A percentile compares a stretch with the other conserved stretches of the same genome.
These are phyloP conservation scores for Columba guinea DNA, from an alignment of 2,797 vertebrate genomes.

Conservation along the genomic window DNA sequence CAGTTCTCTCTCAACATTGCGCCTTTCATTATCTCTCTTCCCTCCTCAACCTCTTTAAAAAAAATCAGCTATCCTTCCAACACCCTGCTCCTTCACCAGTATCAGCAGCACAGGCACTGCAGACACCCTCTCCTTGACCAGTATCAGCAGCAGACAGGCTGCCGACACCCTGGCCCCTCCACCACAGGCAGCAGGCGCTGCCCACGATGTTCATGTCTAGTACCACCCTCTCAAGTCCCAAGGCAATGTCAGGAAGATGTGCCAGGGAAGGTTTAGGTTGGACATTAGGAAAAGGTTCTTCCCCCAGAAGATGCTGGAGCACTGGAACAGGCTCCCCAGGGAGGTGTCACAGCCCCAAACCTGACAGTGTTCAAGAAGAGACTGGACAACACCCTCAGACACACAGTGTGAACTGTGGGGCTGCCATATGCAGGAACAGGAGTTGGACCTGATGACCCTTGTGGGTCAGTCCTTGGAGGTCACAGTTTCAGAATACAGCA, in stretches of 20 bases:
- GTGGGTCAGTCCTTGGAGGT: neutral
- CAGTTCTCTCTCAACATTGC: neutral
- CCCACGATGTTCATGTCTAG: rapidly evolving
- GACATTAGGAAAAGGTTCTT: too few relatives aligned
- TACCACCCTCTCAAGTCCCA: neutral
- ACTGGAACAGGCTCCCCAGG: too few relatives aligned
- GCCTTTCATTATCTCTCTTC: neutral
- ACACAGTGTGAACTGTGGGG: too few relatives aligned
- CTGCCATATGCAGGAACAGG: too few relatives aligned
- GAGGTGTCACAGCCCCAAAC: too few relatives aligned
- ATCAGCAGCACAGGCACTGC: neutral
- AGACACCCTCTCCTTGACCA: neutral
- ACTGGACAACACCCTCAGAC: too few relatives aligned
- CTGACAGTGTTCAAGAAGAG: too few relatives aligned
- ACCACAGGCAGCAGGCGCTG: neutral
- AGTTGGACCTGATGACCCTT: too few relatives aligned
- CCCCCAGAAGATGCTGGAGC: too few relatives aligned
- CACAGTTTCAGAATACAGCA: neutral
- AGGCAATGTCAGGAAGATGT: too few relatives aligned
- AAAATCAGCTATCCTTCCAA: neutral
- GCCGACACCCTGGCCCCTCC: neutral
- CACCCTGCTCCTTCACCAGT: neutral
- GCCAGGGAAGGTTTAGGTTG: too few relatives aligned
- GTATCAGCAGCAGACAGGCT: neutral
- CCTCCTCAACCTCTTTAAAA: neutral